Conservation (phyloP, 2,113 vertebrate species). For the Dicentrarchus labrax region DNA sequence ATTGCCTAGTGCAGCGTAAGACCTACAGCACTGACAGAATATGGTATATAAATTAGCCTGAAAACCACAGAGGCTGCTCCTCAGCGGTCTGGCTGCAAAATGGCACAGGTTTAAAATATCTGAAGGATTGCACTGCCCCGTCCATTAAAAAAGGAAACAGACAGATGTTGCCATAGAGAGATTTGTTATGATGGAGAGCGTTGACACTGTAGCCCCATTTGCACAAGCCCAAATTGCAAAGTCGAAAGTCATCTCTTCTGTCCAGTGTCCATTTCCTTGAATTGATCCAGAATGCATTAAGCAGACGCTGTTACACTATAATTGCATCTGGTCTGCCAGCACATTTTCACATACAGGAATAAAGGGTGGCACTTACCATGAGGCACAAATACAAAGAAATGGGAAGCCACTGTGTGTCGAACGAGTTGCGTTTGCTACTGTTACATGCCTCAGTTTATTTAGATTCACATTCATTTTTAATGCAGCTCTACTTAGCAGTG, state of each 20-base stretch:
- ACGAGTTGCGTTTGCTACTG: neutral
- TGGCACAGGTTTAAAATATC: neutral
- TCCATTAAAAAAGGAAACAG: constrained; percentile 5
- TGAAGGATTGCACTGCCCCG: neutral
- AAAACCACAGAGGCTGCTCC: neutral
- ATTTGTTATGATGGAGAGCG: neutral
- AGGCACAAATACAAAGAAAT: neutral
- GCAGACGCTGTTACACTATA: constrained; percentile 38
- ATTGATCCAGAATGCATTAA: constrained; percentile 59
- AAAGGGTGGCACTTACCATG: constrained; percentile 6
- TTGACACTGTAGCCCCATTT: constrained; percentile 17
- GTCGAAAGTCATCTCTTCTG: constrained; percentile 7
- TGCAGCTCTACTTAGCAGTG: neutral
- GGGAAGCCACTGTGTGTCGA: neutral
- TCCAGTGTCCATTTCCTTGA: constrained; percentile 33
- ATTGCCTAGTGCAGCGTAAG: neutral
- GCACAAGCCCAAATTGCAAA: neutral
- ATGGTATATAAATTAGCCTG: neutral
- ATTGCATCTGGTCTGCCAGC: constrained; percentile 28
- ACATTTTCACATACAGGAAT: constrained; percentile 30
- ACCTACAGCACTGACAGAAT: neutral
- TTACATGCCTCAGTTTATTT: neutral
- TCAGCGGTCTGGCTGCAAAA: neutral
- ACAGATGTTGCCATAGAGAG: constrained; percentile 5
- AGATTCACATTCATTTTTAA: neutral